phyloP scores from a whole-genome alignment of 2,113 vertebrate species.

The Archilochus colubris region DNA sequence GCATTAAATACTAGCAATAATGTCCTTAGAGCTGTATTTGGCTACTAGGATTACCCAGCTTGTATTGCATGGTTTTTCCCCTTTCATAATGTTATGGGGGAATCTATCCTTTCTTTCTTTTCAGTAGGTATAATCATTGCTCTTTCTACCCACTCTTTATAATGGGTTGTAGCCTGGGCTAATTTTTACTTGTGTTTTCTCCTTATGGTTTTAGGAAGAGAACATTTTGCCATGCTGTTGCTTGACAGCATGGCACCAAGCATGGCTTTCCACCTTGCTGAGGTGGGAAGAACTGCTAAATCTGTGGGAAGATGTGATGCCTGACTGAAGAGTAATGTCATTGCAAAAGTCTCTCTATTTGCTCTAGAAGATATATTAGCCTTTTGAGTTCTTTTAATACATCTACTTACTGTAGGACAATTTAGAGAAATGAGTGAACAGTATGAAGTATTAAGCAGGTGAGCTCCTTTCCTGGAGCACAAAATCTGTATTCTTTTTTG shows the following conservation, averaged over 20 bases:
- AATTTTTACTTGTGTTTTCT: background rate
- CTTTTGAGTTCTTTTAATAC: background rate
- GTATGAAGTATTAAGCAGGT: background rate
- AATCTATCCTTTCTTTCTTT: background rate
- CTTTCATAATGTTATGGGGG: background rate
- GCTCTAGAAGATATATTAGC: too few relatives aligned
- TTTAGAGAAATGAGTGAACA: background rate
- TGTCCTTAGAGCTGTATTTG: background rate
- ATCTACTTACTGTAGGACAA: background rate
- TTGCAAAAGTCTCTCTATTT: background rate
- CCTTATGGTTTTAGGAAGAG: background rate
- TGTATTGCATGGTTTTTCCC: background rate
- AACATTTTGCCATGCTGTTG: background rate
- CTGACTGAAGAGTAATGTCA: background rate
- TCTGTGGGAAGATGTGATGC: background rate
- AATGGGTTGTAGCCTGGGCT: background rate
- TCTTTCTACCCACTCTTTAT: background rate
- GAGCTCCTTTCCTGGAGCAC: background rate
- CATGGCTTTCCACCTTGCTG: fast-evolving
- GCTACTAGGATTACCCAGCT: background rate
- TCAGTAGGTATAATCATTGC: background rate
- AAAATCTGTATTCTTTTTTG: background rate
- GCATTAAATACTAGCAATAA: background rate
- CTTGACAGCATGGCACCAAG: background rate
- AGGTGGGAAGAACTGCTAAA: background rate